A percentile compares a stretch with the other conserved stretches of the same genome.
These are phyloP conservation scores for Sphinx pinastri DNA, from an alignment of 2,888 invertebrate species.

Conservation along the genomic window DNA sequence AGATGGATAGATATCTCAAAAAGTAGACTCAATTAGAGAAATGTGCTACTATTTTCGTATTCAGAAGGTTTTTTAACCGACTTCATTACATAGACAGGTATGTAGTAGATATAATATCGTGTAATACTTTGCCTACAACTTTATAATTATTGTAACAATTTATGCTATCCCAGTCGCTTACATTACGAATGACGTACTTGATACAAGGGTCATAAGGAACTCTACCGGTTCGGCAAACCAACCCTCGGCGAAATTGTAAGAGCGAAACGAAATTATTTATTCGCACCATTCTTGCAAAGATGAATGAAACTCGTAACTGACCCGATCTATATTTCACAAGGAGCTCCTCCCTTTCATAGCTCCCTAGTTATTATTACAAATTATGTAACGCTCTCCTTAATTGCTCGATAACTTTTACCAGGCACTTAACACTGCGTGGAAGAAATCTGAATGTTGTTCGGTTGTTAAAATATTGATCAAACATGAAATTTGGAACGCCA, in stretches of 20 bases:
- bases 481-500: constrained; percentile 26
- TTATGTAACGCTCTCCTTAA: constrained; percentile 64
- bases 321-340: constrained; percentile 40
- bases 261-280: constrained; percentile 38
- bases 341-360: constrained; percentile 50
- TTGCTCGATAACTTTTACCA: constrained; percentile 23
- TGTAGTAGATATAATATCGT: too few species aligned
- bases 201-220: constrained; percentile 11
- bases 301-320: constrained; percentile 41
- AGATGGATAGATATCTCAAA: too few species aligned
- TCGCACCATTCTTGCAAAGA: constrained; percentile 44
- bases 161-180: neutral
- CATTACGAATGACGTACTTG: constrained; percentile 10
- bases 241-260: constrained; percentile 24
- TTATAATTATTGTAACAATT: neutral
- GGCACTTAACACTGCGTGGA: constrained; percentile 35
- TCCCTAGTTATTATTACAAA: constrained; percentile 75
- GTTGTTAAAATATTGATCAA: constrained; percentile 26
- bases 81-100: too few species aligned
- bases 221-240: neutral
- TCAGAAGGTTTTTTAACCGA: too few species aligned
- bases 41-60: too few species aligned
- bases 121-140: too few species aligned
- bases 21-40: too few species aligned
- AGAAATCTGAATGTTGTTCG: constrained; percentile 26